Evolutionary conservation across 2,797 vertebrate species (phyloP).

Genomic region (Scolopax rusticola): DNA sequence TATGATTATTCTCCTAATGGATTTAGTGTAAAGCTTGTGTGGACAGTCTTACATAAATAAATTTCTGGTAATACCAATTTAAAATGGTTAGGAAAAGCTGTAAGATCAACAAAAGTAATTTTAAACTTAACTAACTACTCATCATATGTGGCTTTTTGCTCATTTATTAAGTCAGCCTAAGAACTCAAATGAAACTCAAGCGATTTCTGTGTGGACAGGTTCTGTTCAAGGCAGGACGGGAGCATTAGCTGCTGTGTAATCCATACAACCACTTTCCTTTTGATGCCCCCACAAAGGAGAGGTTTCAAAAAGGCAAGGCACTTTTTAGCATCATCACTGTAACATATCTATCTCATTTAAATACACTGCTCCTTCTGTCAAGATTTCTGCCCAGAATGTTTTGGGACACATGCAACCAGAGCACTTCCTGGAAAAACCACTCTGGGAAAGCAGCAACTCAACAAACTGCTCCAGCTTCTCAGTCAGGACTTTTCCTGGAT

Average conservation of each 20-base stretch:
- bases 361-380: neutral
- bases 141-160: neutral
- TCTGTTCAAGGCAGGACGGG: neutral
- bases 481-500: neutral
- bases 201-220: neutral
- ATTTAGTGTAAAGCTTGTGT: slow-evolving; percentile 37
- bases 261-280: neutral
- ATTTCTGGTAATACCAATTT: neutral
- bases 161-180: neutral
- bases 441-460: neutral
- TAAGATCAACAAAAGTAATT: neutral
- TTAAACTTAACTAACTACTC: neutral
- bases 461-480: neutral
- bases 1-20: neutral
- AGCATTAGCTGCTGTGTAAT: neutral
- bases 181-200: neutral
- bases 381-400: neutral
- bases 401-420: neutral
- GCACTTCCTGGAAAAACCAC: neutral
- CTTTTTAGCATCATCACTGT: neutral
- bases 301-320: neutral
- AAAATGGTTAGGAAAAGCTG: neutral
- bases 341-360: neutral
- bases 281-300: neutral
- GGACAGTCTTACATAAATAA: neutral